Conservation (phyloP, 2,113 vertebrate genomes). For the Catharus minimus region DNA sequence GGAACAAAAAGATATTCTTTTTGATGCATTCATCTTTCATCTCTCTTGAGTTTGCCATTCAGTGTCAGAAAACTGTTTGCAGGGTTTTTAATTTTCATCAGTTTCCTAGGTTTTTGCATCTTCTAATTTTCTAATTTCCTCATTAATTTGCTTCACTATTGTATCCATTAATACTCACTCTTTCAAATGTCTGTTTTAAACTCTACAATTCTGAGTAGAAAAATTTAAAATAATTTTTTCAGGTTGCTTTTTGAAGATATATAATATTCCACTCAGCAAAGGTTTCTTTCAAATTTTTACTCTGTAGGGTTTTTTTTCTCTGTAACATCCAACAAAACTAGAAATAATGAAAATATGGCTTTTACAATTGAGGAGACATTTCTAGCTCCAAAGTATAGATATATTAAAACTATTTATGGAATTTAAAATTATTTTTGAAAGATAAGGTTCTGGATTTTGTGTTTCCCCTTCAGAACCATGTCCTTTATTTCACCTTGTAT, state of each 20-base stretch:
- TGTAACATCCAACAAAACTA: not conserved
- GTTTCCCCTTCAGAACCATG: not conserved
- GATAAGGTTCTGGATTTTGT: not conserved
- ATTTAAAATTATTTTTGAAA: not conserved
- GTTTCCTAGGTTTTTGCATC: not conserved
- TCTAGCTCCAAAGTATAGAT: not conserved
- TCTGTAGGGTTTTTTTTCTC: not conserved
- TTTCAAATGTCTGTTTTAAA: not conserved
- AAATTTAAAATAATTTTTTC: not conserved
- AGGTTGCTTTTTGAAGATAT: not conserved
- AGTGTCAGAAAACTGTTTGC: not conserved
- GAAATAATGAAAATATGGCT: not conserved
- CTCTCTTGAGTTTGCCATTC: constrained; percentile 25
- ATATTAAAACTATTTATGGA: not conserved
- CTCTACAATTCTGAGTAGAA: not conserved
- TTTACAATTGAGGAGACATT: not conserved
- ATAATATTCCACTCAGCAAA: not conserved
- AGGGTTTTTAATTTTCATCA: constrained; percentile 15
- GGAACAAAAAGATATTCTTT: constrained; percentile 47
- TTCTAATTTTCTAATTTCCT: not conserved
- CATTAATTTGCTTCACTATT: not conserved
- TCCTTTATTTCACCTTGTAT: not conserved
- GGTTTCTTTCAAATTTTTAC: not conserved
- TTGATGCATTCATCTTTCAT: constrained; percentile 47
- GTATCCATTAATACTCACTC: not conserved